Evolutionary conservation across 1,140 invertebrate genomes (phyloP).

Genomic region (Pararge aegeria): DNA sequence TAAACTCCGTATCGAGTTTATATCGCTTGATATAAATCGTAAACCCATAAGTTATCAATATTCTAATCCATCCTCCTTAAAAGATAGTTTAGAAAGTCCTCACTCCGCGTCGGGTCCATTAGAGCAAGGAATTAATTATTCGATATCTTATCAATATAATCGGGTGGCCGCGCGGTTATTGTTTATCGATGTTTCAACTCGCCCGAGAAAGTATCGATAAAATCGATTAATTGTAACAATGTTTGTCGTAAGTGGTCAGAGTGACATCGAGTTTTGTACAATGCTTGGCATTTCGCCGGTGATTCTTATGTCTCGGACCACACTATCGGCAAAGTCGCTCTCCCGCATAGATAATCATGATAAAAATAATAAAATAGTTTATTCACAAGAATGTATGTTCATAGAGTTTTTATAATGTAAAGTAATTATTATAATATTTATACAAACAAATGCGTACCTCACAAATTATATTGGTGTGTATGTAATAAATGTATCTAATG

Average conservation of each 20-base stretch:
- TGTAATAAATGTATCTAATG: no score
- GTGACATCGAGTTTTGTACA: slow-evolving; percentile 56
- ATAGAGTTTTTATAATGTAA: no score
- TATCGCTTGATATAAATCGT: slow-evolving; percentile 6
- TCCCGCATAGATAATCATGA: no score
- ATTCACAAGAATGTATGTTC: no score
- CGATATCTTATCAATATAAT: slow-evolving; percentile 74
- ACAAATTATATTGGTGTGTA: no score
- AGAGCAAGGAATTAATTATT: slow-evolving; percentile 59
- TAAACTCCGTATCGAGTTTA: neutral
- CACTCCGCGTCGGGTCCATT: slow-evolving; percentile 64
- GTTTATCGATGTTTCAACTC: slow-evolving; percentile 65
- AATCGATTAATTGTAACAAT: slow-evolving; percentile 69
- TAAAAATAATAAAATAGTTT: no score
- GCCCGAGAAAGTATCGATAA: slow-evolving; percentile 68
- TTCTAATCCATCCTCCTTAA: slow-evolving; percentile 61
- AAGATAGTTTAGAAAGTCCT: slow-evolving; percentile 73
- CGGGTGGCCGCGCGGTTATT: slow-evolving; percentile 62
- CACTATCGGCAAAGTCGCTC: neutral
- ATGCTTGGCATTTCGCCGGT: slow-evolving; percentile 30
- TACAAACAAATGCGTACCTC: no score
- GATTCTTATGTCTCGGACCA: neutral
- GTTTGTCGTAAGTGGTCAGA: slow-evolving; percentile 56
- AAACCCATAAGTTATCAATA: slow-evolving; percentile 53
- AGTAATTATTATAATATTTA: no score